These are phyloP conservation scores for Gymnopithys bicolor DNA, from an alignment of 2,797 vertebrate genomes.

Conservation along the genomic window DNA sequence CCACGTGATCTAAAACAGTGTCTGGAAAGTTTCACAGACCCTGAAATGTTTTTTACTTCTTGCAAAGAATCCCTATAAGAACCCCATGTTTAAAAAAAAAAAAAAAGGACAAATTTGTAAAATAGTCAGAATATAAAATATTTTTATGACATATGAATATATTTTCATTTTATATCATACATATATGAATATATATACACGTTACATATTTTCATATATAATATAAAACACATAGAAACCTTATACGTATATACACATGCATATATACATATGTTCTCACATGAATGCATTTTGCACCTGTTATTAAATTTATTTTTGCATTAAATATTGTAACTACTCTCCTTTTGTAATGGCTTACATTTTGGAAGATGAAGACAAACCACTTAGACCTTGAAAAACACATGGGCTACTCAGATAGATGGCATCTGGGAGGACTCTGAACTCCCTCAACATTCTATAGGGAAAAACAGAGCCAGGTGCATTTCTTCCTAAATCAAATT, in stretches of 20 bases:
- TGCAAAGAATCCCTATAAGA: neutral
- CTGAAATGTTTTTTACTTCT: neutral
- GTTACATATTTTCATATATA: neutral
- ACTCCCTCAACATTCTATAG: slow-evolving; percentile 92
- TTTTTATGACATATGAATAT: neutral
- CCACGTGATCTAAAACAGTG: neutral
- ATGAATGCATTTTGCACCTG: slow-evolving; percentile 57
- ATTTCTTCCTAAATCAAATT: slow-evolving; percentile 99
- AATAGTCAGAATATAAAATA: slow-evolving; percentile 9
- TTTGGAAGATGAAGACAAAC: slow-evolving; percentile 95
- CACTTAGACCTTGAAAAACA: slow-evolving; percentile 93
- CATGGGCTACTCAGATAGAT: slow-evolving; percentile 81
- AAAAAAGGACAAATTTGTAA: neutral
- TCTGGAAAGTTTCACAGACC: neutral
- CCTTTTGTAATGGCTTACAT: slow-evolving; percentile 84
- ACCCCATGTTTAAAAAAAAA: neutral
- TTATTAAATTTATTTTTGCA: slow-evolving; percentile 86
- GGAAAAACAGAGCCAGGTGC: slow-evolving; percentile 99
- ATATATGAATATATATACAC: neutral
- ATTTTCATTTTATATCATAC: neutral
- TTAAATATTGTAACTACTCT: slow-evolving; percentile 86
- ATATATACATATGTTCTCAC: neutral
- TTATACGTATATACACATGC: neutral
- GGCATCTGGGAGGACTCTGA: slow-evolving; percentile 80
- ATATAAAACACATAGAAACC: neutral